phyloP scores from a whole-genome alignment of 2,113 vertebrate species.

The Leptosomus discolor region DNA sequence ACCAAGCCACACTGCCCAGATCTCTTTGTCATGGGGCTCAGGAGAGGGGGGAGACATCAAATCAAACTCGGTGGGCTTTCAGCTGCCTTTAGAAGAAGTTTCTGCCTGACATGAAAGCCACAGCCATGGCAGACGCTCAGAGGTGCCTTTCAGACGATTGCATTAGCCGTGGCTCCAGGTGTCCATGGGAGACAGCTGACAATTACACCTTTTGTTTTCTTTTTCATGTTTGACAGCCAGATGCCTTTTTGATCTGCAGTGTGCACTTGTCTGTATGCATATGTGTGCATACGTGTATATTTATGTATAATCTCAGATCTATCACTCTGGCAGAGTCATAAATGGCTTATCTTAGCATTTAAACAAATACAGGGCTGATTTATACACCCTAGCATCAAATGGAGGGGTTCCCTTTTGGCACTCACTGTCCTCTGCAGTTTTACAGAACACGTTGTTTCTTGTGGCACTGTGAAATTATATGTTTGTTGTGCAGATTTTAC shows the following conservation, averaged over 20 bases:
- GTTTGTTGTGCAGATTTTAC: neutral
- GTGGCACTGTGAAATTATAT: neutral
- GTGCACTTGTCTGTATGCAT: neutral
- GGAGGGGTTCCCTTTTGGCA: neutral
- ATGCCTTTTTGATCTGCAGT: slow-evolving; percentile 23
- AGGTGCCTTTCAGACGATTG: slow-evolving; percentile 35
- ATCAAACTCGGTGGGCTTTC: neutral
- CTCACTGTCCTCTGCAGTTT: neutral
- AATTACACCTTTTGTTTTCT: slow-evolving; percentile 40
- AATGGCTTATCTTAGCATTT: neutral
- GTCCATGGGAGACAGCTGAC: slow-evolving; percentile 32
- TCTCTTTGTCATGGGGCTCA: neutral
- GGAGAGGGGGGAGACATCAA: neutral
- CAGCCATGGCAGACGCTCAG: neutral
- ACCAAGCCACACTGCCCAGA: neutral
- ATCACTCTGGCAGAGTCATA: neutral
- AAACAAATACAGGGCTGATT: neutral
- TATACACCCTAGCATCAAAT: neutral
- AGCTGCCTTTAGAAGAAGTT: slow-evolving; percentile 22
- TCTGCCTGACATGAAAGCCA: slow-evolving; percentile 11
- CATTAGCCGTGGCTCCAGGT: slow-evolving; percentile 40
- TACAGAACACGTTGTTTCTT: neutral
- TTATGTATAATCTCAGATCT: neutral
- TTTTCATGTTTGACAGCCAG: slow-evolving; percentile 58
- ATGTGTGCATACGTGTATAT: neutral